Base-by-base conservation (phyloP, 2,797 vertebrate genomes). In the Meda fulgida region DNA sequence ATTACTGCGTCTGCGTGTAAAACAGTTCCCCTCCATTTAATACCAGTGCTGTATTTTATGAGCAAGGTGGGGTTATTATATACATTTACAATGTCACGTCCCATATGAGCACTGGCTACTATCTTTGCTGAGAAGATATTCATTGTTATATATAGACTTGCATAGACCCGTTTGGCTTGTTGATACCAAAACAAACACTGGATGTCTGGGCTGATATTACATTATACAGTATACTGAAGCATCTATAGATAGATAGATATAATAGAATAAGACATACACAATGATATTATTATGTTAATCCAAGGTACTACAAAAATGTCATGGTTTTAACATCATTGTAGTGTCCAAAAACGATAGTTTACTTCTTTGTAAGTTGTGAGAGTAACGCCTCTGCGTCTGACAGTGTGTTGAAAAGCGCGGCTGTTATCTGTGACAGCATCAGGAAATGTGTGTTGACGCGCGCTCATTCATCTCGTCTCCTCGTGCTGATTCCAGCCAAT, bases 71-170 rank as follows among this genome's bases (percentile, higher is more conserved):
- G 70, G 43, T 53, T 34, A 63, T 86, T 80, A 87, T 80, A 65
- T 65, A 76, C 34, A 87, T 51, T 78, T 79, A 77, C 82, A 83
- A 80, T 81, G 82, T 84, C 88, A 90, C 26, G 71, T 89, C 89
- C 87, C 70, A 92, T 89, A 69, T 78, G 72, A 87, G 82, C 85
- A 90, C 88, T 86, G 90, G 86, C 48, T 82, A 69, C 83, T 72
- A 80, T 87, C 86, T 88, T 76, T 18, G 72, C 84, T 80, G 80
- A 60, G 86, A 89, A 87, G 3, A 70, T 69, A 86, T 91, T 88
- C 91, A 85, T 81, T 87, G 84, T 85, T 91, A 89, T 85, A 90
- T 89, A 91, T 80, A 86, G 80, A 89, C 83, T 88, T 89, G 65
- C 63, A 13, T 51, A 89, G 90, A 83, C 87, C 88, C 84, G 91